Base-by-base conservation (phyloP, 1,140 invertebrate species). In the Calephelis virginiensis region DNA sequence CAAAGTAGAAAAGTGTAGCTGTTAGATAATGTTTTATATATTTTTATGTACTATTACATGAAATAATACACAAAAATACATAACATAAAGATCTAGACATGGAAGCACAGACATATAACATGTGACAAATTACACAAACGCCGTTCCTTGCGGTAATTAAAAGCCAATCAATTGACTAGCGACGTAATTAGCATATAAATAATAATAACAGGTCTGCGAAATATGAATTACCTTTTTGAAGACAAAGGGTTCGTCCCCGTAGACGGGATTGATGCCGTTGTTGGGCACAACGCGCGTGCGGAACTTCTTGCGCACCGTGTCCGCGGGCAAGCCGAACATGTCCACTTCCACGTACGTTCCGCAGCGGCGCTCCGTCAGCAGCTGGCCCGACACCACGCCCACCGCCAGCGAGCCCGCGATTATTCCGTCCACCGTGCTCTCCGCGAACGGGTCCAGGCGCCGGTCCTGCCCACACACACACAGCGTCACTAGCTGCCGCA, bases 331-430 rank as follows among this genome's bases (percentile, higher is more conserved):
- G 1, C 99, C 99, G 86, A 98, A 99, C 98, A 99, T 99, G 83
- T 99, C 98, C 38, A 99, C 98, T 90, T 99, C 99, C 1, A 99
- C 98, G 83, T 98, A 99, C 0, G 98, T 99, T 14, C 98, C 98
- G 13, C 97, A 96, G 72, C 98, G 94, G 88, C 98, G 98, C 78
- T 99, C 98, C 4, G 96, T 98, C 60, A 99, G 92, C 91, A 99
- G 99, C 92, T 99, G 98, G 0, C 97, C 96, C 1, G 95, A 96
- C 74, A 96, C 93, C 10, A 98, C 97, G 68, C 96, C 95, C 48
- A 99, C 97, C 62, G 96, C 96, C 64, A 99, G 97, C 8, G 97
- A 98, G 12, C 98, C 98, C 12, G 99, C 98, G 78, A 99, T 99
- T 64, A 99, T 99, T 66, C 99, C 99, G 92, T 99, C 99, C 6